phyloP scores from a whole-genome alignment of 2,888 invertebrate genomes.

The Pyrgus malvae region DNA sequence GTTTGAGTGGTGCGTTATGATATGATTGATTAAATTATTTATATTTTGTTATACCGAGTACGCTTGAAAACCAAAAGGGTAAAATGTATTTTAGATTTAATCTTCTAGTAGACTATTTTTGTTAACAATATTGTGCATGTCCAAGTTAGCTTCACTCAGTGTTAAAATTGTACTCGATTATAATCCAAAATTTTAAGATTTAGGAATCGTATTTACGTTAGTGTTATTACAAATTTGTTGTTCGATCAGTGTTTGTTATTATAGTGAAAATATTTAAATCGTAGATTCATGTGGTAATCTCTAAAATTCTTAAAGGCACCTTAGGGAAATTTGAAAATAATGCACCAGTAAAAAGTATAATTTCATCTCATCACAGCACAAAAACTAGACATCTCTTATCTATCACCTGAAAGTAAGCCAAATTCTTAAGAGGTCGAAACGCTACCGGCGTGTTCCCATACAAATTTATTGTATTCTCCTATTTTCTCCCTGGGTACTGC shows the following conservation, averaged over 20 bases:
- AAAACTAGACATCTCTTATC: not conserved
- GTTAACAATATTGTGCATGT: constrained; percentile 25
- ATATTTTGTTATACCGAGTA: constrained; percentile 19
- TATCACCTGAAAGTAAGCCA: not conserved
- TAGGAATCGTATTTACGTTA: constrained; percentile 1
- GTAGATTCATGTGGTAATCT: constrained; percentile 17
- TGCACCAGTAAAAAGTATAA: constrained; percentile 11
- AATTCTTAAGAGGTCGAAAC: too few relatives aligned
- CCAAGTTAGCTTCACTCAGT: constrained; percentile 25
- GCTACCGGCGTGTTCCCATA: too few relatives aligned
- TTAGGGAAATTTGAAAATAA: constrained; percentile 8
- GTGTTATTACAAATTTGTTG: constrained; percentile 8
- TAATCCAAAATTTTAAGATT: not conserved
- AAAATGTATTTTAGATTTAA: constrained; percentile 20
- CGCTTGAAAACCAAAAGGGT: constrained; percentile 20
- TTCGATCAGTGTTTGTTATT: constrained; percentile 10
- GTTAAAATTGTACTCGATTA: constrained; percentile 5
- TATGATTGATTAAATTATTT: constrained; percentile 22
- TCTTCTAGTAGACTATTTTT: constrained; percentile 21
- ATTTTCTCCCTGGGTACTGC: too few relatives aligned
- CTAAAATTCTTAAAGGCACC: constrained; percentile 17
- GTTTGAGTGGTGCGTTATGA: constrained; percentile 3
- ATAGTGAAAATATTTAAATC: constrained; percentile 14
- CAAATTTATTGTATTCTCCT: too few relatives aligned
- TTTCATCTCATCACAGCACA: constrained; percentile 15